Conservation (phyloP, 2,797 vertebrate species). For the Sebastes oblongus region DNA sequence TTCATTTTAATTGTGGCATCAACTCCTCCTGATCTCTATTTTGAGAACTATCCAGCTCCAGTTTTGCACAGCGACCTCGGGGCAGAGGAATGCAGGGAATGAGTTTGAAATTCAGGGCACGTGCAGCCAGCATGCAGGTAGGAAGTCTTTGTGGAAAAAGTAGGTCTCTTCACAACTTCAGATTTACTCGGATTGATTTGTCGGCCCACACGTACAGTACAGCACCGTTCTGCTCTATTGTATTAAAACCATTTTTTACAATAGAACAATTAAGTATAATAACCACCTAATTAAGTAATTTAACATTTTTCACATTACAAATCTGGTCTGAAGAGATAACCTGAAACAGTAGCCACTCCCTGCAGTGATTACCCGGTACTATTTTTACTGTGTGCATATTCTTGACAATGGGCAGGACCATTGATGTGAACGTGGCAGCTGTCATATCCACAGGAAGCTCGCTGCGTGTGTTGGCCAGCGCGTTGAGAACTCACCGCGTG, state of each 20-base stretch:
- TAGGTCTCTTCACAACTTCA: slow-evolving; percentile 43
- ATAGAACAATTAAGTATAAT: background rate
- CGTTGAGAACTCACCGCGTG: slow-evolving; percentile 90
- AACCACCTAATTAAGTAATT: slow-evolving; percentile 18
- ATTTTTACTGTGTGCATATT: slow-evolving; percentile 32
- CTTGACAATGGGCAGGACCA: slow-evolving; percentile 44
- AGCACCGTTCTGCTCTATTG: slow-evolving; percentile 1
- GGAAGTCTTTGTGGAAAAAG: slow-evolving; percentile 35
- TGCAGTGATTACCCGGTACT: slow-evolving; percentile 15
- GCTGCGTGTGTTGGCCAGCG: slow-evolving; percentile 51
- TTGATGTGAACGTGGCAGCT: slow-evolving; percentile 63
- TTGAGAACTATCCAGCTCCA: slow-evolving; percentile 43
- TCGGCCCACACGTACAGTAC: slow-evolving; percentile 6
- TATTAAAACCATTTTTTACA: slow-evolving; percentile 3
- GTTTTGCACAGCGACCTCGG: slow-evolving; percentile 20
- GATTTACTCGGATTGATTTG: slow-evolving; percentile 23
- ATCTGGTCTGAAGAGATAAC: slow-evolving; percentile 11
- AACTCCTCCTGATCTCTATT: slow-evolving; percentile 47
- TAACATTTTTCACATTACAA: background rate
- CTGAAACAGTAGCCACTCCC: background rate
- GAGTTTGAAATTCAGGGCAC: slow-evolving; percentile 59
- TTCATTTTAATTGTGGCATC: slow-evolving; percentile 22
- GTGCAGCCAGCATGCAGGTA: slow-evolving; percentile 54
- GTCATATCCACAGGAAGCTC: slow-evolving; percentile 67
- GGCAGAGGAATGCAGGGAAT: slow-evolving; percentile 38